Evolutionary conservation across 2,888 invertebrate species (phyloP).

Genomic region (Eudasyphora cyanicolor): DNA sequence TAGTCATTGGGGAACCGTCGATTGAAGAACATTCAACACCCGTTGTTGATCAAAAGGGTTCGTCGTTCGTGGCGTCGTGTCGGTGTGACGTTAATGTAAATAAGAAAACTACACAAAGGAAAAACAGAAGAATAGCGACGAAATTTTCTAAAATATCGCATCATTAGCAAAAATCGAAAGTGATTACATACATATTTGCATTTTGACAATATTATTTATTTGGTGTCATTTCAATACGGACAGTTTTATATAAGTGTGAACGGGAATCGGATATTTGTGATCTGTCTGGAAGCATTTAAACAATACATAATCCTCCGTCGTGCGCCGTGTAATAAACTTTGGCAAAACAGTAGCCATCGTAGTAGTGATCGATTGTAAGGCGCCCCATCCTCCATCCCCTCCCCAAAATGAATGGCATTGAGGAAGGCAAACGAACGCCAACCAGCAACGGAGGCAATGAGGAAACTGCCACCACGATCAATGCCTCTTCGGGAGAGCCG

Average conservation of each 20-base stretch:
- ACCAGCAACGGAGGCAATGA: not conserved
- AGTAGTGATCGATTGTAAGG: not conserved
- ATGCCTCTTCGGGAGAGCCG: slow-evolving; percentile 3
- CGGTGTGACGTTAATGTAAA: slow-evolving; percentile 8
- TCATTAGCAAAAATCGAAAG: slow-evolving; percentile 44
- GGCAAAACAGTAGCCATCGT: not conserved
- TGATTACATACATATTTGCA: slow-evolving; percentile 17
- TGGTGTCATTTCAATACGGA: slow-evolving; percentile 12
- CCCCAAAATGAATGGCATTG: slow-evolving; percentile 38
- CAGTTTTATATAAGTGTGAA: slow-evolving; percentile 16
- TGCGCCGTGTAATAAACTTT: slow-evolving; percentile 15
- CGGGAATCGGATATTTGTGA: too few species aligned
- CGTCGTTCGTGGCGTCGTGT: not conserved
- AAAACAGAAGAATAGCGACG: not conserved
- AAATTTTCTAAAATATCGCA: not conserved
- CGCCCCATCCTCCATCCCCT: not conserved
- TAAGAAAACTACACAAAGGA: not conserved
- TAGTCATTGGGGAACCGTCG: slow-evolving; percentile 45
- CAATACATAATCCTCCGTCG: slow-evolving; percentile 18
- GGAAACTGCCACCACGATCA: not conserved
- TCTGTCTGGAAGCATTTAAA: too few species aligned
- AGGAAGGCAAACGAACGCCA: slow-evolving; percentile 43
- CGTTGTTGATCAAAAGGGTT: not conserved
- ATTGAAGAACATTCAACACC: slow-evolving; percentile 34
- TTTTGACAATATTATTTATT: slow-evolving; percentile 24